Evolutionary conservation across 2,113 vertebrate genomes (phyloP), one percentile per base, ranked within the genome.

Genomic region (Thoracochromis brauschi): DNA sequence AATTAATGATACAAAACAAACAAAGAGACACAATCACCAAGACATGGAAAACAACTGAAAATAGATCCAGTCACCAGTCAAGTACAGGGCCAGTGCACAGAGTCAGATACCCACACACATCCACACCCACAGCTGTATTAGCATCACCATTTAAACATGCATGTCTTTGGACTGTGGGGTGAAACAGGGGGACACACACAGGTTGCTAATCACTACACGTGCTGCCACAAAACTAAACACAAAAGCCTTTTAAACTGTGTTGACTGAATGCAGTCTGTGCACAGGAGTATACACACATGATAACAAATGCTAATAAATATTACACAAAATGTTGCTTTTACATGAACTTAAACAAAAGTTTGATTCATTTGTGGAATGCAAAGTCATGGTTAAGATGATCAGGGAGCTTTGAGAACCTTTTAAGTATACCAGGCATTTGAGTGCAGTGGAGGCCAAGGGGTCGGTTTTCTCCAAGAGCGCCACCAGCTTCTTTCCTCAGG

Each of bases 381-480:
- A 38, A n/a, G 16, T 88, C n/a, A 12, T 5, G 19, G 17, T 16
- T 71, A 7, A 81, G 83, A 47, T 11, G 47, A 29, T 53, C 60
- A 5, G 65, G 84, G 3, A 65, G 85, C 60, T 26, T 13, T 47
- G 60, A 82, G 82, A 93, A 80, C 82, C 75, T 90, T 35, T 68
- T 12, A 87, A 84, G 84, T 85, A 95, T 95, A 90, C 51, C 85
- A 84, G 90, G 89, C 84, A 92, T 95, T 90, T 86, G 88, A 78
- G 75, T 85, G 2, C 71, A 12, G 42, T 1, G 71, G 9, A 49
- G 42, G 24, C 42, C 42, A 5, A 51, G 58, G 68, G 58, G 19
- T 82, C 33, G 2, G 5, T 80, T 75, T 85, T 78, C 24, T 79
- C 63, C 80, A 24, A 40, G 33, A 45, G 42, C 6, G 26, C 55